Percentiles rank a stretch among this genome's conserved stretches.
Conservation (phyloP, 2,888 invertebrate genomes). For the Eilema griseolum region DNA sequence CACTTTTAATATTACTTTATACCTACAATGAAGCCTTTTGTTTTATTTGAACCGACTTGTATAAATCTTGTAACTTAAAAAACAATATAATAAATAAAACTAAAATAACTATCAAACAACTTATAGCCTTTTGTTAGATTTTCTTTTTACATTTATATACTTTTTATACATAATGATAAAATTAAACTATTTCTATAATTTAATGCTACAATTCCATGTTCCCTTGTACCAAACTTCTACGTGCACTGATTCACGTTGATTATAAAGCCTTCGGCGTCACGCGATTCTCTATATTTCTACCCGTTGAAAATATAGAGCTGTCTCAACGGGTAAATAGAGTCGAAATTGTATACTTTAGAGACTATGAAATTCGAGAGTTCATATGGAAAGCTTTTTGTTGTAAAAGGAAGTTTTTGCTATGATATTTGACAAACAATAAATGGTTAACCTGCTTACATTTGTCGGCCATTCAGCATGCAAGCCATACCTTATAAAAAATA, state of each 20-base stretch:
- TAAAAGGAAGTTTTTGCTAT: background rate
- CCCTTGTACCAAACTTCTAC: conserved; percentile 65
- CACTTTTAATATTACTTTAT: too few species aligned
- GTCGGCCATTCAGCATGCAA: background rate
- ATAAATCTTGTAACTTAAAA: too few species aligned
- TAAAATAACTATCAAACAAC: too few species aligned
- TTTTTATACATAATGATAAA: too few species aligned
- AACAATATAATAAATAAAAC: too few species aligned
- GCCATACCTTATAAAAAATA: too few species aligned
- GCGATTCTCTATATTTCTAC: conserved; percentile 55
- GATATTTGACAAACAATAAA: background rate
- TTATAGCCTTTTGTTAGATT: too few species aligned
- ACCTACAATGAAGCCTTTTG: too few species aligned
- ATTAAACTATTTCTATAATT: background rate
- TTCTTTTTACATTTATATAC: too few species aligned
- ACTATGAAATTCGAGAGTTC: background rate
- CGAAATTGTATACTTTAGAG: conserved; percentile 21
- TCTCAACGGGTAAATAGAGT: conserved; percentile 36
- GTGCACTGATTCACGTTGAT: conserved; percentile 71
- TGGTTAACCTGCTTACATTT: background rate
- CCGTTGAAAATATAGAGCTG: conserved; percentile 44
- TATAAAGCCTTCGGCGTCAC: conserved; percentile 67
- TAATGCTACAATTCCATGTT: conserved; percentile 27
- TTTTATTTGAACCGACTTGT: too few species aligned
- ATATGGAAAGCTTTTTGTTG: background rate